Conservation (phyloP, 2,888 invertebrate species). For the Pachymerium ferrugineum region DNA sequence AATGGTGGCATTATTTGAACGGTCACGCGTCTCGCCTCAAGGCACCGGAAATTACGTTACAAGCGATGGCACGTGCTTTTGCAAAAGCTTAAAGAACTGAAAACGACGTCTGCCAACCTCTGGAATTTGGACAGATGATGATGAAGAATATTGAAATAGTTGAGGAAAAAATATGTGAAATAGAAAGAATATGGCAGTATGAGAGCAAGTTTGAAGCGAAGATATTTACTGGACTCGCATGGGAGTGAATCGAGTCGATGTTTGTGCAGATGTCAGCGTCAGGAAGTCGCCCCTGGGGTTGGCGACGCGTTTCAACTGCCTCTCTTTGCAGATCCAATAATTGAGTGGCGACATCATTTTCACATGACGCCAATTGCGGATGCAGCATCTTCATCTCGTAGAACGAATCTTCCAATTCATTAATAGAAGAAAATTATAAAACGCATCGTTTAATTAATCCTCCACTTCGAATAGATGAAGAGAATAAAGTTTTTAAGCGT, state of each 20-base stretch:
- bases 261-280: slow-evolving; percentile 13
- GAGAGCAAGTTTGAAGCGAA: neutral
- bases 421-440: too few species aligned
- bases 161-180: too few species aligned
- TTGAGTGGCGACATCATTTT: neutral
- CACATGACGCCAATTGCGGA: neutral
- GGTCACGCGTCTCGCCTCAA: neutral
- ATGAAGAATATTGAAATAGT: too few species aligned
- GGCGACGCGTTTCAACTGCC: neutral
- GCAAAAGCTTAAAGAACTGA: neutral
- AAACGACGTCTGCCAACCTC: too few species aligned
- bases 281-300: slow-evolving; percentile 2
- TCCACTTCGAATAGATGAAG: too few species aligned
- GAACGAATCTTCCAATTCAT: too few species aligned
- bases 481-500: too few species aligned
- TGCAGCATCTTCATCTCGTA: too few species aligned
- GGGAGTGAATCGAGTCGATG: neutral
- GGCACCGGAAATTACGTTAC: neutral
- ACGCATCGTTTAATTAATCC: too few species aligned
- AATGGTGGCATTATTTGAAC: too few species aligned
- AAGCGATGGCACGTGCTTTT: neutral
- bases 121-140: neutral
- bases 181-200: too few species aligned
- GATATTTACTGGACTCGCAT: neutral
- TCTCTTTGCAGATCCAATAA: neutral